Evolutionary conservation across 2,888 invertebrate species (phyloP), one percentile per base, ranked within the genome.

Genomic region (Lepidonotus clava): DNA sequence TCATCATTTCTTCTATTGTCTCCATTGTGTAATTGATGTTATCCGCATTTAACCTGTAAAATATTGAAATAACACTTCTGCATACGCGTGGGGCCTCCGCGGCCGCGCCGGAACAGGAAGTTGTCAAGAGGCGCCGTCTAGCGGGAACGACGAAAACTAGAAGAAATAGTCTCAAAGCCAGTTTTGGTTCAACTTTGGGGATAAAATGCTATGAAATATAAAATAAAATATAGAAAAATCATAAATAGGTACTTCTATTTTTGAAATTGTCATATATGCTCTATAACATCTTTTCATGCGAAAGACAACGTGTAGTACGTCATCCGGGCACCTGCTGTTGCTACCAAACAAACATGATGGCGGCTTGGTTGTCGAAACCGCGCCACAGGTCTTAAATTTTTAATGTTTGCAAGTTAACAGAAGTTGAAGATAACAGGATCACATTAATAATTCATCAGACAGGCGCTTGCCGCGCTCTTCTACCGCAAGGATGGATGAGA

Each of bases 401-500:
- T 80, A n/a, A 80, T 80, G 80, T 80, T 80, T 71, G 36, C n/a
- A 11, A 28, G 61, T 61, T 36, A 21, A 71, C 71, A 21, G 71
- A 34, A 18, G 14, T 18, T 21, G 80, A 28, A 46, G 56, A 83
- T 56, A n/a, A 11, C 1, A 0, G 1, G 61, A 24, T n/a, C 34
- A 11, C 24, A 56, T 38, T 21, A 32, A 83, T 51, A 83, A 51
- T 80, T 80, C 6, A 80, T 28, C 51, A 41, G 4, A 46, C 18
- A 41, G 28, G 18, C n/a, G 28, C 32, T 80, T 41, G 46, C 46
- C 80, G 46, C 24, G 46, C n/a, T n/a, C 11, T 51, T 80, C 34
- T 46, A 46, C 46, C 6, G 80, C 80, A 41, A 91, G 56, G 40
- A 94, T 94, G 94, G 94, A 94, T 92, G 94, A 94, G 91, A 89